These are phyloP conservation scores for Hoplodrina ambigua DNA, from an alignment of 2,888 invertebrate species.

Conservation along the genomic window DNA sequence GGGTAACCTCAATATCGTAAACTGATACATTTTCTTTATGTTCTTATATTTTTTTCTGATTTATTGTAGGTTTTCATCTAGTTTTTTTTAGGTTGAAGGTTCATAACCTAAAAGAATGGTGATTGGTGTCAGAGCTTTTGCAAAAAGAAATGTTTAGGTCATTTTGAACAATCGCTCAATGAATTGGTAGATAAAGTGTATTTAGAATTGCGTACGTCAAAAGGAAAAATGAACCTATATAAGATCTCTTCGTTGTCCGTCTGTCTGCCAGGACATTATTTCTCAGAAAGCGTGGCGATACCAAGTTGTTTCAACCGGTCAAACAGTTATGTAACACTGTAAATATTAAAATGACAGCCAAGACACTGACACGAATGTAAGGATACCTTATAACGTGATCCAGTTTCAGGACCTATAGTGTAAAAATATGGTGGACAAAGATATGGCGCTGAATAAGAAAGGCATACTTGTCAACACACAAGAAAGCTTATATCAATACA, in stretches of 20 bases:
- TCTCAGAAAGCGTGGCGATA: too few species aligned
- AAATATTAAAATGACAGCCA: too few species aligned
- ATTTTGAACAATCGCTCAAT: too few species aligned
- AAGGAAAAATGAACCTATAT: too few species aligned
- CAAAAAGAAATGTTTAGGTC: too few species aligned
- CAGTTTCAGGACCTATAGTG: neutral
- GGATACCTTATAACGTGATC: too few species aligned
- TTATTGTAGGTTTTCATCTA: neutral
- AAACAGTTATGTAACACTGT: too few species aligned
- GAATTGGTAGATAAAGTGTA: too few species aligned
- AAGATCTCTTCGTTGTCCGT: too few species aligned
- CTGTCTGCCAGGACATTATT: too few species aligned
- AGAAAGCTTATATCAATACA: constrained; percentile 41
- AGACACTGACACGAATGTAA: neutral
- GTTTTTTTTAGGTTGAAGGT: constrained; percentile 10
- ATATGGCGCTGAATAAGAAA: neutral
- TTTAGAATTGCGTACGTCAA: too few species aligned
- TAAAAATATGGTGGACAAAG: neutral
- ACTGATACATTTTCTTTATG: constrained; percentile 19
- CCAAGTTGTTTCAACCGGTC: too few species aligned
- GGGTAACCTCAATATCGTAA: constrained; percentile 29
- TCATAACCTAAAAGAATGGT: neutral
- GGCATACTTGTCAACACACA: neutral
- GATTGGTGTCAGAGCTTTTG: neutral
- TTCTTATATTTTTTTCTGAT: constrained; percentile 5